Conservation (phyloP, 2,888 invertebrate genomes). For the Cryptocephalus moraei region DNA sequence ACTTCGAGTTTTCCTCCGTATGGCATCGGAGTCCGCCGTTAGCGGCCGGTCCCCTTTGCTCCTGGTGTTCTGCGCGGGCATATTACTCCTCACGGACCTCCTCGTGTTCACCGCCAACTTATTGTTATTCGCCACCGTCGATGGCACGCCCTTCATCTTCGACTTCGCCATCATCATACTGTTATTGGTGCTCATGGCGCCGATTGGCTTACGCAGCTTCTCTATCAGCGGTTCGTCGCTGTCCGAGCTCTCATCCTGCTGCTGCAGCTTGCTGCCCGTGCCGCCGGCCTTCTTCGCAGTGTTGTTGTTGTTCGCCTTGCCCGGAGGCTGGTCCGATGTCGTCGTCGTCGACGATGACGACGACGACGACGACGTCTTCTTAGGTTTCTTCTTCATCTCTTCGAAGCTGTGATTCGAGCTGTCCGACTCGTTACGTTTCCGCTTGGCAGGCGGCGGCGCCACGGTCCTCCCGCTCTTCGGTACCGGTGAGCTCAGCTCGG, state of each 20-base stretch:
- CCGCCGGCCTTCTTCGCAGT: constrained; percentile 21
- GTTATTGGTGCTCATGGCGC: constrained; percentile 10
- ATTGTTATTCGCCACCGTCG: constrained; percentile 13
- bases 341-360: constrained; percentile 41
- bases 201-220: constrained; percentile 46
- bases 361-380: constrained; percentile 43
- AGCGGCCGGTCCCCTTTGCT: constrained; percentile 25
- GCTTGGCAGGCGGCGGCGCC: constrained; percentile 39
- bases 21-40: constrained; percentile 30
- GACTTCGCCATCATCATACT: constrained; percentile 15
- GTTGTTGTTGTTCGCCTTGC: constrained; percentile 20
- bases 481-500: constrained; percentile 37
- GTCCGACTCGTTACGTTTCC: constrained; percentile 72
- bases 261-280: constrained; percentile 14
- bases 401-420: constrained; percentile 53
- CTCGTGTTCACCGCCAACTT: constrained; percentile 27
- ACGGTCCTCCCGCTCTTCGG: background rate
- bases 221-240: constrained; percentile 73
- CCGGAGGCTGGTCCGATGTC: background rate
- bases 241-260: constrained; percentile 60
- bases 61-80: constrained; percentile 32
- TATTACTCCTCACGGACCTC: constrained; percentile 30
- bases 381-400: constrained; percentile 30
- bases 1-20: constrained; percentile 56
- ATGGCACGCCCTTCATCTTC: constrained; percentile 15